Evolutionary conservation across 1,140 invertebrate species (phyloP).

Genomic region (Eurosta solidaginis): DNA sequence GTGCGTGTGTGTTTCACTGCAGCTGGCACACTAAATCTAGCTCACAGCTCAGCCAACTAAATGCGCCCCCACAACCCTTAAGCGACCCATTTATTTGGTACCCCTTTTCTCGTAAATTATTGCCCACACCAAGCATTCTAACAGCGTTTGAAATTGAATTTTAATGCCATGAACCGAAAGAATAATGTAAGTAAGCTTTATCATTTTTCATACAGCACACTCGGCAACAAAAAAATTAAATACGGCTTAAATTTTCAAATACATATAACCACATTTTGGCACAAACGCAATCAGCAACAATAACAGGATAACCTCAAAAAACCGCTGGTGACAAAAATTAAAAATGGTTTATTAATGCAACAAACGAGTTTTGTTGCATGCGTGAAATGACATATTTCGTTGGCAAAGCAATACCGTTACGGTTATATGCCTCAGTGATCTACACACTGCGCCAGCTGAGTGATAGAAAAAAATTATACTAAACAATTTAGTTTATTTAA

Average conservation of each 20-base stretch:
- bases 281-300: background rate
- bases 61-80: background rate
- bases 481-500: too few relatives aligned
- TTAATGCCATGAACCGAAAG: background rate
- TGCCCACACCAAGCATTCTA: background rate
- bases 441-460: background rate
- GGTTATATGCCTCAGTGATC: too few relatives aligned
- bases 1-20: background rate
- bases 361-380: slow-evolving; percentile 13
- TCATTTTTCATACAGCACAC: slow-evolving; percentile 5
- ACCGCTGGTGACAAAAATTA: background rate
- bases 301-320: background rate
- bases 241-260: background rate
- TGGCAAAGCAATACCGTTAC: too few relatives aligned
- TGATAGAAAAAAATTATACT: background rate
- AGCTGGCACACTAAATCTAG: slow-evolving; percentile 20
- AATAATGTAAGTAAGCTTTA: slow-evolving; percentile 13
- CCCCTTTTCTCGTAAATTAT: too few relatives aligned
- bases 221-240: too few relatives aligned
- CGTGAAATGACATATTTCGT: slow-evolving; percentile 5
- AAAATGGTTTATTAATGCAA: slow-evolving; percentile 28
- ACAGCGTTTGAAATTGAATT: slow-evolving; percentile 2
- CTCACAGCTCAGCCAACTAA: background rate
- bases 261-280: background rate
- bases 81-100: background rate